Evolutionary conservation across 2,888 invertebrate genomes (phyloP).

Genomic region (Perdita meconis): DNA sequence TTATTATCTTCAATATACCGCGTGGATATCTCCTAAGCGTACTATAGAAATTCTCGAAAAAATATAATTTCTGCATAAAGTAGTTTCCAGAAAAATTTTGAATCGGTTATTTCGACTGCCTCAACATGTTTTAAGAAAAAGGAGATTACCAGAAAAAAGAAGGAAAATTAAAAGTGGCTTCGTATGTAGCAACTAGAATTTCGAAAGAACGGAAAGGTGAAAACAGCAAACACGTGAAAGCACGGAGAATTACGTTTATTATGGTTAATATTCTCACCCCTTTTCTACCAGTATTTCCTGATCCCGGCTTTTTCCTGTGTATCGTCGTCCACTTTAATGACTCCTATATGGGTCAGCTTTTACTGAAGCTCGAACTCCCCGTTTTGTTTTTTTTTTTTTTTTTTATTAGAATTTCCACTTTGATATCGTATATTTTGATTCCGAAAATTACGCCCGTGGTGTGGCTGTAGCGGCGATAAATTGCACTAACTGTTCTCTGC

Average conservation of each 20-base stretch:
- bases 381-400: too few relatives aligned
- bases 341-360: conserved; percentile 48
- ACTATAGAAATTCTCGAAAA: too few relatives aligned
- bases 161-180: not conserved
- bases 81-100: too few relatives aligned
- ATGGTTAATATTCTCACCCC: not conserved
- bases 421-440: conserved; percentile 24
- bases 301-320: conserved; percentile 41
- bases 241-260: conserved; percentile 1
- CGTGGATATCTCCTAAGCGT: too few relatives aligned
- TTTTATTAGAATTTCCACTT: not conserved
- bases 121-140: too few relatives aligned
- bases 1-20: not conserved
- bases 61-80: too few relatives aligned
- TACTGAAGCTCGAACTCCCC: conserved; percentile 38
- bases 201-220: not conserved
- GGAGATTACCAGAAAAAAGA: not conserved
- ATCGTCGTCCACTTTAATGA: conserved; percentile 37
- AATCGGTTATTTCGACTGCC: too few relatives aligned
- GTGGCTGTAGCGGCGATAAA: not conserved
- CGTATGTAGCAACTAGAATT: not conserved
- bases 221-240: not conserved
- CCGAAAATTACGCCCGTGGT: conserved; percentile 19
- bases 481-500: not conserved
- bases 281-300: conserved; percentile 36